Base-by-base conservation (phyloP, 2,113 vertebrate genomes). In the Mobula birostris region DNA sequence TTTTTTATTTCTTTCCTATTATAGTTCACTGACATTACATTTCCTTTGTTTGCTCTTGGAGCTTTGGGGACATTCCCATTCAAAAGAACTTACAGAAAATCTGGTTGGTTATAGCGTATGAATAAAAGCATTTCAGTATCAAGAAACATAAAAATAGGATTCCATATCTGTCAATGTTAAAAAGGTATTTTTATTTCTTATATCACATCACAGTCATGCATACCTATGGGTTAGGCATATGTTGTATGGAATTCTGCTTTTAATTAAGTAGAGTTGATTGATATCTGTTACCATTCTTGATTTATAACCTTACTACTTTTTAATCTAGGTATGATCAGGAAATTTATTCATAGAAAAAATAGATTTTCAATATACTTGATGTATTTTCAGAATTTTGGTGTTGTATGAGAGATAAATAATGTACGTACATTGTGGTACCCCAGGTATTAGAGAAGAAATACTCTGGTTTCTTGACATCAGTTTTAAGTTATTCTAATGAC, bases 331-430 rank as follows among this genome's bases (percentile, higher is more conserved):
- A 14, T 29, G n/a, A 66, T 19, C 61, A 32, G 15, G 61, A 32
- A 6, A 7, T 29, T 14, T 19, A n/a, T 15, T 66, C 61, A 8
- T n/a, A 7, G 61, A n/a, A n/a, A 66, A 88, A 36, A 58, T 58
- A 85, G 82, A 85, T 85, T 85, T 85, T 85, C 56, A 85, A 85
- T 56, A 61, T 27, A 85, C 24, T 66, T n/a, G 85, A 15, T 90
- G 27, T n/a, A 68, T 66, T 66, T 32, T 32, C 58, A 68, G 61
- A 61, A 90, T 32, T 90, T 90, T 90, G 29, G 29, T 66, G 12
- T 90, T 32, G 61, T 2, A 12, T 5, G n/a, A 32, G 7, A n/a
- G 48, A 17, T 88, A 2, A 32, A 66, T 32, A 66, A 88, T 88
- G n/a, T 88, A 32, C 27, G n/a, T 88, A 32, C 27, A n/a, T 88